phyloP scores from a whole-genome alignment of 2,797 vertebrate genomes.

The Lates japonicus region DNA sequence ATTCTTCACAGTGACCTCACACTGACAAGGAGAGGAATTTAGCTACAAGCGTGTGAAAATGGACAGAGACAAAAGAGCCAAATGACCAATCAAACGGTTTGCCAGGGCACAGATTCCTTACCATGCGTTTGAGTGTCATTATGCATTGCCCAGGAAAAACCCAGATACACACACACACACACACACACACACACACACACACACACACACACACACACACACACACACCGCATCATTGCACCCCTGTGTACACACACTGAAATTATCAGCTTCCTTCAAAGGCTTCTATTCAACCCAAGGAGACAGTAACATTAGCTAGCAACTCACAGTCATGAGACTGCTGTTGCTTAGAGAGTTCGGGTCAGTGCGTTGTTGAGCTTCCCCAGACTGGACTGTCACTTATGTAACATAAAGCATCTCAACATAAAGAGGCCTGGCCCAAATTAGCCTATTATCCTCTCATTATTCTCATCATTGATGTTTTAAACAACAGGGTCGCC shows the following conservation, averaged over 20 bases:
- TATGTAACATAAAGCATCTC: constrained; percentile 42
- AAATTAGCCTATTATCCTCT: constrained; percentile 33
- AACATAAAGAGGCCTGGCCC: constrained; percentile 23
- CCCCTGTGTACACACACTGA: constrained; percentile 6
- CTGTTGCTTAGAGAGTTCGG: constrained; percentile 25
- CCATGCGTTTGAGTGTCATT: constrained; percentile 15
- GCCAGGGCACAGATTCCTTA: constrained; percentile 12
- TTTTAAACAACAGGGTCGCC: constrained; percentile 5
- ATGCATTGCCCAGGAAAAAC: constrained; percentile 13
- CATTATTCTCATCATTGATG: not conserved
- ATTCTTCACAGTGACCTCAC: constrained; percentile 33
- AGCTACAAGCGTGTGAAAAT: constrained; percentile 39
- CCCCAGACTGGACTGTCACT: constrained; percentile 30
- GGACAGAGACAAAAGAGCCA: constrained; percentile 43
- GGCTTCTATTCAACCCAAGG: constrained; percentile 29
- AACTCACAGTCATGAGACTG: constrained; percentile 63
- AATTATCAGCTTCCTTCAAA: constrained; percentile 49
- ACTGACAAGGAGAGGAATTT: constrained; percentile 49
- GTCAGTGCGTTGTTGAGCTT: constrained; percentile 38
- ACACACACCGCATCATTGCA: not conserved
- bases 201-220: constrained; percentile 15
- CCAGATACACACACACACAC: constrained; percentile 5
- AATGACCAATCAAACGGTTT: constrained; percentile 33
- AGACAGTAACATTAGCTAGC: constrained; percentile 37
- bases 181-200: constrained; percentile 11